These are phyloP conservation scores for Oscheius sp. DNA, from an alignment of 1,140 invertebrate species.

Conservation along the genomic window DNA sequence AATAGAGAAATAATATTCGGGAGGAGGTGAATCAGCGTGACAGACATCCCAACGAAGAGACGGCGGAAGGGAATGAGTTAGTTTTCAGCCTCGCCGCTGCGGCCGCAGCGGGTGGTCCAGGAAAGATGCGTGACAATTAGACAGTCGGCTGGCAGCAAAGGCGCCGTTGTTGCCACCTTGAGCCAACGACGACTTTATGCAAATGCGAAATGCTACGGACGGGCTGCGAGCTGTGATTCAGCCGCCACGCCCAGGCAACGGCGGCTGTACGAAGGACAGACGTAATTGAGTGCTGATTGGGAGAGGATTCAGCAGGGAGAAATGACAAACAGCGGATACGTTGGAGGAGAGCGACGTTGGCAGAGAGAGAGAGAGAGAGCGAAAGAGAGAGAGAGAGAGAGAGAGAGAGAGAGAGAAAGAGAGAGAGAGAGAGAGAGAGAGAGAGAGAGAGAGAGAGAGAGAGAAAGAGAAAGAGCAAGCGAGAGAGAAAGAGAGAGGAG, in stretches of 20 bases:
- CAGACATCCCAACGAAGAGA: not conserved
- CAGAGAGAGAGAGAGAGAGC: conserved; percentile 11
- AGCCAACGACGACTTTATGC: too few relatives aligned
- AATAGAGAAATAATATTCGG: not conserved
- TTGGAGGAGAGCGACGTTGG: conserved; percentile 9
- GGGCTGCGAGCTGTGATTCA: too few relatives aligned
- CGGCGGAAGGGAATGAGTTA: not conserved
- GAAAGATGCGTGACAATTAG: too few relatives aligned
- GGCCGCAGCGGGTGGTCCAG: too few relatives aligned
- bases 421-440: conserved; percentile 1
- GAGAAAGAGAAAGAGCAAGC: not conserved
- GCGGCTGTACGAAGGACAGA: too few relatives aligned
- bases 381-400: not conserved
- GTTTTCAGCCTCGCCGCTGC: too few relatives aligned
- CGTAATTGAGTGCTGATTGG: too few relatives aligned
- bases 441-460: conserved; percentile 8
- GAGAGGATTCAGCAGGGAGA: too few relatives aligned
- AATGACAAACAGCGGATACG: not conserved
- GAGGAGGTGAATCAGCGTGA: not conserved
- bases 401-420: not conserved
- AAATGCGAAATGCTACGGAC: too few relatives aligned
- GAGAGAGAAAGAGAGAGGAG: conserved; percentile 15
- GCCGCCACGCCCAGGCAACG: too few relatives aligned
- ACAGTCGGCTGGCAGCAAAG: too few relatives aligned
- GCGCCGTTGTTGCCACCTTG: too few relatives aligned